A percentile compares a stretch with the other conserved stretches of the same genome.
These are phyloP conservation scores for Odocoileus hemionus DNA, from an alignment of 2,113 vertebrate species.

Conservation along the genomic window DNA sequence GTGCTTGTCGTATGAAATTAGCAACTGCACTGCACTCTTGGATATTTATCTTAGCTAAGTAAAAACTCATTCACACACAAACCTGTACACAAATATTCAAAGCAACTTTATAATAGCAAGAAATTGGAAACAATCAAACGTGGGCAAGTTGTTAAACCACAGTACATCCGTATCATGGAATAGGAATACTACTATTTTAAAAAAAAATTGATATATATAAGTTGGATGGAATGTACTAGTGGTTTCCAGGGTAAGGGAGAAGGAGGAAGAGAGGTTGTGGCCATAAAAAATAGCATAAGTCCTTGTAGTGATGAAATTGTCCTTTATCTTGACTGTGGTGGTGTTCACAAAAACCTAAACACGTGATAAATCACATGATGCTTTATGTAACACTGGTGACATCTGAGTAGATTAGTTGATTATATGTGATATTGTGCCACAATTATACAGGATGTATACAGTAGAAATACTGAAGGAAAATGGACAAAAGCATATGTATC, in stretches of 20 bases:
- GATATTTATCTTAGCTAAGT: not conserved
- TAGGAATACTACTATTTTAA: not conserved
- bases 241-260: not conserved
- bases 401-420: not conserved
- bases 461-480: not conserved
- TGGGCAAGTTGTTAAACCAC: not conserved
- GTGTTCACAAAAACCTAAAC: not conserved
- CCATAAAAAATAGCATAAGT: not conserved
- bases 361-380: not conserved
- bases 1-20: not conserved
- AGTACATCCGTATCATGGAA: not conserved
- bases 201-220: not conserved
- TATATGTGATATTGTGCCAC: not conserved
- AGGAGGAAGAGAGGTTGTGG: not conserved
- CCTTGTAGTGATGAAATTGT: not conserved
- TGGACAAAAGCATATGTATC: not conserved
- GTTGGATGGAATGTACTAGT: not conserved
- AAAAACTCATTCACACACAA: not conserved
- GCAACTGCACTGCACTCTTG: not conserved
- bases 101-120: not conserved
- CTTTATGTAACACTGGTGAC: not conserved
- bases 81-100: not conserved
- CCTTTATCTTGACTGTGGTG: not conserved
- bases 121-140: not conserved
- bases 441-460: not conserved